Percentiles rank a stretch among this genome's conserved stretches.
These are phyloP conservation scores for Harpegnathos saltator DNA, from an alignment of 1,140 invertebrate genomes.

Conservation along the genomic window DNA sequence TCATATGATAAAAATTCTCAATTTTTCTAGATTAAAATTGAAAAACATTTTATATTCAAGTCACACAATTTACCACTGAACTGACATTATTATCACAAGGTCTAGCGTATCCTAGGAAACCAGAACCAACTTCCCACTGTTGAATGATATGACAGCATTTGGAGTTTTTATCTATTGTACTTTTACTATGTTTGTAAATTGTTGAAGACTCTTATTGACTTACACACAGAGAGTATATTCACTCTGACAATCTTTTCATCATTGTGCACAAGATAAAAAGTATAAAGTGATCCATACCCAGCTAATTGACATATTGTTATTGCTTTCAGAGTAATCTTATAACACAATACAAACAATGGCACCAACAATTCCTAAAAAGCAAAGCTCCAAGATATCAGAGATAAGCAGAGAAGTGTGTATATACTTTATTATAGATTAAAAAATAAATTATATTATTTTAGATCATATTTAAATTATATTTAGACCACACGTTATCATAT, in stretches of 20 bases:
- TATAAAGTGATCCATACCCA: background rate
- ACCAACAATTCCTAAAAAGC: conserved; percentile 65
- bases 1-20: background rate
- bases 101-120: conserved; percentile 67
- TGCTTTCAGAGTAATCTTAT: conserved; percentile 19
- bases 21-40: conserved; percentile 17
- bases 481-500: conserved; percentile 7
- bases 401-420: conserved; percentile 64
- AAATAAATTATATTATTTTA: background rate
- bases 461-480: conserved; percentile 8
- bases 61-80: background rate
- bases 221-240: background rate
- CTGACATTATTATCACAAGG: conserved; percentile 12
- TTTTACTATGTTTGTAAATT: conserved; percentile 41
- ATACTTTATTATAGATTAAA: conserved; percentile 1
- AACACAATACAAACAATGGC: conserved; percentile 65
- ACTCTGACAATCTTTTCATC: background rate
- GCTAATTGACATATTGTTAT: background rate
- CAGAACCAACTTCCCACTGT: conserved; percentile 28
- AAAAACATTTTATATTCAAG: conserved; percentile 8
- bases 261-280: background rate
- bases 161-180: conserved; percentile 28
- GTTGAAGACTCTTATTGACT: background rate
- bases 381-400: conserved; percentile 68
- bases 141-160: conserved; percentile 27